These are phyloP conservation scores for Pituophis catenifer DNA, from an alignment of 2,113 vertebrate genomes.

Conservation along the genomic window DNA sequence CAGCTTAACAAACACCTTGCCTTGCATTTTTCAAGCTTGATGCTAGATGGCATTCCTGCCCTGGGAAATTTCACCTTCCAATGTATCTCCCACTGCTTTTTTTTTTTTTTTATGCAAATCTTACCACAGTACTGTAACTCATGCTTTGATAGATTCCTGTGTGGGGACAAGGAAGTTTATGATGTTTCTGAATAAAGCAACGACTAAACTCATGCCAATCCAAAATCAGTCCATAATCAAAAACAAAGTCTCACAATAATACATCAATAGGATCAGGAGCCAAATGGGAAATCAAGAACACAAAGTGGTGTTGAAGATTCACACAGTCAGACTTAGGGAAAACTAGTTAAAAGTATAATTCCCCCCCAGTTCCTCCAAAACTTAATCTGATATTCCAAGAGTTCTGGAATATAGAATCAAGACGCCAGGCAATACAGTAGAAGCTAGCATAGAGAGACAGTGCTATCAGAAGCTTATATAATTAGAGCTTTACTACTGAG, in stretches of 20 bases:
- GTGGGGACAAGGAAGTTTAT: neutral
- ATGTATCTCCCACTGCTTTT: neutral
- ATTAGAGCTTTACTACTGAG: neutral
- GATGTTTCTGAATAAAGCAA: neutral
- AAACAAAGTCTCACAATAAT: neutral
- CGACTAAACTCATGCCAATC: neutral
- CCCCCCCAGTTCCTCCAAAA: neutral
- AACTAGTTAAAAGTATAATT: neutral
- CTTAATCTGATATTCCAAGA: neutral
- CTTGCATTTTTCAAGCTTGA: neutral
- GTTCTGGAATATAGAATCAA: neutral
- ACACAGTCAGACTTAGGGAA: neutral
- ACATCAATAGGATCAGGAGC: neutral
- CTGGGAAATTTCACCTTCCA: neutral
- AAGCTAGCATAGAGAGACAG: neutral
- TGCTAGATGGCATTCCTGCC: neutral
- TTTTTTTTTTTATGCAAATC: neutral
- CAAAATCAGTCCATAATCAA: neutral
- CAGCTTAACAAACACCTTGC: neutral
- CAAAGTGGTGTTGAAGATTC: neutral
- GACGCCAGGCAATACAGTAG: neutral
- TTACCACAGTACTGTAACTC: neutral
- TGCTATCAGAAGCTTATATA: neutral
- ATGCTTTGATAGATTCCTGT: neutral
- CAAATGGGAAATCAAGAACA: neutral